A percentile compares a stretch with the other conserved stretches of the same genome.
Evolutionary conservation across 1,140 invertebrate genomes (phyloP).

Genomic region (Hypsibius dujardini): DNA sequence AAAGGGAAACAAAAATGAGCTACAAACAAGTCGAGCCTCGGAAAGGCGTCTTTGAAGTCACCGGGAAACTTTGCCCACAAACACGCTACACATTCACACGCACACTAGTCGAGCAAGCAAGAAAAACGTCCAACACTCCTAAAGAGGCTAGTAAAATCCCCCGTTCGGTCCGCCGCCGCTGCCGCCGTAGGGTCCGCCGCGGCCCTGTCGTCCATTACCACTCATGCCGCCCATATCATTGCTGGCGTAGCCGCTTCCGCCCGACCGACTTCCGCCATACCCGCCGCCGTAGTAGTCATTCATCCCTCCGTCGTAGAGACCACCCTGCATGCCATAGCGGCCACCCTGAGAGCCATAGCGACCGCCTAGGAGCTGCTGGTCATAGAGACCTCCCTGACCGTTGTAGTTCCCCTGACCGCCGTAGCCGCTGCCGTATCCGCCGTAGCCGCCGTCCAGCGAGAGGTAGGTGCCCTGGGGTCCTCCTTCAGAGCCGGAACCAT

Average conservation of each 20-base stretch:
- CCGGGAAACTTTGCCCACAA: neutral
- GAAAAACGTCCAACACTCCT: neutral
- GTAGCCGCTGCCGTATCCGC: neutral
- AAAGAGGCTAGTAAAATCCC: neutral
- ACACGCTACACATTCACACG: neutral
- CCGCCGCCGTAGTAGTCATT: neutral
- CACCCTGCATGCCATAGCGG: no score
- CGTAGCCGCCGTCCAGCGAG: neutral
- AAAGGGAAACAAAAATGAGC: neutral
- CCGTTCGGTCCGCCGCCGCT: neutral
- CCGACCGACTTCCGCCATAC: neutral
- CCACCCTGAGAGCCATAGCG: no score
- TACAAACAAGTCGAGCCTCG: neutral
- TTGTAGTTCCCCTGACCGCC: neutral
- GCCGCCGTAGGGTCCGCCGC: neutral
- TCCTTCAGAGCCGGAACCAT: no score
- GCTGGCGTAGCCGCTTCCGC: neutral
- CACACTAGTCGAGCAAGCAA: neutral
- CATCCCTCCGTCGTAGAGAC: no score
- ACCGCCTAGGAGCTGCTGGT: no score
- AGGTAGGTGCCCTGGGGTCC: no score
- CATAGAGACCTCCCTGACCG: neutral
- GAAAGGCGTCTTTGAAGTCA: neutral
- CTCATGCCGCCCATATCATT: neutral
- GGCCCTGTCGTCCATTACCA: neutral